Evolutionary conservation across 2,797 vertebrate genomes (phyloP).

Genomic region (Danio albolineatus): DNA sequence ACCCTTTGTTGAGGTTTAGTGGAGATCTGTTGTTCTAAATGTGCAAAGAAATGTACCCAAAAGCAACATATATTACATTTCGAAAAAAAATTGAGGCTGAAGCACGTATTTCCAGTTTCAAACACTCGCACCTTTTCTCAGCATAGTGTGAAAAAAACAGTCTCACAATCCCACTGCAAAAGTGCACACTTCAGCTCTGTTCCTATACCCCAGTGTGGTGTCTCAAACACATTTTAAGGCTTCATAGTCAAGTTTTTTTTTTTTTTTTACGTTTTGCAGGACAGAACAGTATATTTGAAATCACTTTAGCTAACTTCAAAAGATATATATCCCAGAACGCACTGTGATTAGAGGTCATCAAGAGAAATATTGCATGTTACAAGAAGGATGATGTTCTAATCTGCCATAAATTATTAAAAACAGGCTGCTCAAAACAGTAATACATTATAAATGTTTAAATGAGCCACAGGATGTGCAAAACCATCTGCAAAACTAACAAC

Average conservation of each 20-base stretch:
- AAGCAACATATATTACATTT: too few relatives aligned
- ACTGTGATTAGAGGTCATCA: background rate
- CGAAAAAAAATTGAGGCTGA: too few relatives aligned
- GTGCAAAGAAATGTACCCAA: too few relatives aligned
- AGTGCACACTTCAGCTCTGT: slow-evolving; percentile 9
- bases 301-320: background rate
- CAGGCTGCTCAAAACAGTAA: background rate
- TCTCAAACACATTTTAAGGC: background rate
- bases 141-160: background rate
- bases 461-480: background rate
- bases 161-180: background rate
- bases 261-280: background rate
- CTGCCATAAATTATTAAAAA: background rate
- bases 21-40: too few relatives aligned
- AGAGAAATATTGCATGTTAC: background rate
- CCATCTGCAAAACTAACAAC: too few relatives aligned
- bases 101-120: too few relatives aligned
- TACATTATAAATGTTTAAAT: background rate
- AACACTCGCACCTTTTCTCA: background rate
- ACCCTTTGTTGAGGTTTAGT: too few relatives aligned
- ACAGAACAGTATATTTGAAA: background rate
- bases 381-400: background rate
- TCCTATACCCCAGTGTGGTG: background rate
- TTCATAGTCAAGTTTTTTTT: background rate
- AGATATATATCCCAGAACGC: background rate